Evolutionary conservation across 2,797 vertebrate species (phyloP).

Genomic region (Periophthalmus magnuspinnatus): DNA sequence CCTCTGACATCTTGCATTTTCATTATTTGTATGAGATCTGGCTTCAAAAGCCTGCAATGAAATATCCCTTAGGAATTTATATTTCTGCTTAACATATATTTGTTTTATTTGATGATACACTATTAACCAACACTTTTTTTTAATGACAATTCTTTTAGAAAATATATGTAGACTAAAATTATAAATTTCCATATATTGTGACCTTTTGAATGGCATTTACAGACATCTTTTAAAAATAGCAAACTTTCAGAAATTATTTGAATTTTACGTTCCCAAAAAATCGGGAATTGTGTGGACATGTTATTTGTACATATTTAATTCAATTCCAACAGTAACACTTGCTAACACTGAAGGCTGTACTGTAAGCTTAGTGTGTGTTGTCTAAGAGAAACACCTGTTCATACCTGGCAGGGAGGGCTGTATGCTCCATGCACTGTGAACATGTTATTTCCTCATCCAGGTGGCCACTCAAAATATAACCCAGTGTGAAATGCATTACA

Average conservation of each 20-base stretch:
- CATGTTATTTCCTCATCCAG: slow-evolving; percentile 76
- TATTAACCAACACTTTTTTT: neutral
- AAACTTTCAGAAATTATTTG: neutral
- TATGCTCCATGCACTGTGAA: slow-evolving; percentile 66
- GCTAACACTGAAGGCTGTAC: neutral
- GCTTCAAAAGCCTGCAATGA: slow-evolving; percentile 26
- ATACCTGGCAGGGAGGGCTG: slow-evolving; percentile 58
- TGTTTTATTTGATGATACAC: neutral
- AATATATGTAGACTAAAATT: neutral
- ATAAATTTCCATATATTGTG: neutral
- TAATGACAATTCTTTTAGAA: neutral
- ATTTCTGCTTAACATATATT: slow-evolving; percentile 11
- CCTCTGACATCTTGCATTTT: slow-evolving; percentile 54
- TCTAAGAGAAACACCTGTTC: slow-evolving; percentile 66
- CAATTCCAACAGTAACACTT: neutral
- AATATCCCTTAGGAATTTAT: slow-evolving; percentile 18
- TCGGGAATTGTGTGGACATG: neutral
- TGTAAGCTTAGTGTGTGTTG: neutral
- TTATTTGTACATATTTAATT: neutral
- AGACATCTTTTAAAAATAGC: neutral
- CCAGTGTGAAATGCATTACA: slow-evolving; percentile 74
- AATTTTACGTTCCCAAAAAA: neutral
- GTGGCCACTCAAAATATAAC: slow-evolving; percentile 71
- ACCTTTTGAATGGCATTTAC: no score
- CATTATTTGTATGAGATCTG: slow-evolving; percentile 38